A percentile compares a stretch with the other conserved stretches of the same genome.
phyloP scores from a whole-genome alignment of 2,888 invertebrate genomes.

The Sarcophaga variegata region DNA sequence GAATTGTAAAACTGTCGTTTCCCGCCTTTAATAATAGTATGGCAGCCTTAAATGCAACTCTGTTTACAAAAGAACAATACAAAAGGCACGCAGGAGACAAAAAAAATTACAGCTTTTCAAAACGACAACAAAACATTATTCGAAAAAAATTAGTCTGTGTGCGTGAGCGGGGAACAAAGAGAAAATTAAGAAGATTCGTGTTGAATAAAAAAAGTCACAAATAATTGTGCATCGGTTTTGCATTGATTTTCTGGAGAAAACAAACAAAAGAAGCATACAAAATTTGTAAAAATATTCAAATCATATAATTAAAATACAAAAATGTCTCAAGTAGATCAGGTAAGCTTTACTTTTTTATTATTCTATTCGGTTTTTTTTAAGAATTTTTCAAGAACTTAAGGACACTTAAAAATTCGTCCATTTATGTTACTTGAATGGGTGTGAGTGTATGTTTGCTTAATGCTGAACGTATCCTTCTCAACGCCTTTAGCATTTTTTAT shows the following conservation, averaged over 20 bases:
- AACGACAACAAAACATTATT: slow-evolving; percentile 43
- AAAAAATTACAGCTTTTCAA: slow-evolving; percentile 5
- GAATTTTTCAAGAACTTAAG: background rate
- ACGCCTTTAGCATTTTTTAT: slow-evolving; percentile 16
- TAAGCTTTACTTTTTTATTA: slow-evolving; percentile 60
- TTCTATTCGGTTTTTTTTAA: background rate
- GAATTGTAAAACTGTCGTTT: background rate
- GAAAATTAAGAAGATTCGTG: background rate
- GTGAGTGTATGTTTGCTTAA: slow-evolving; percentile 20
- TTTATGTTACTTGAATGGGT: slow-evolving; percentile 3
- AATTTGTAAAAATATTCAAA: background rate
- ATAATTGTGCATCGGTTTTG: slow-evolving; percentile 59
- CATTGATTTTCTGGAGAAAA: slow-evolving; percentile 55
- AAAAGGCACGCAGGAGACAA: slow-evolving; percentile 17
- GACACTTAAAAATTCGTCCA: slow-evolving; percentile 20
- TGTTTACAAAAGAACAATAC: slow-evolving; percentile 3
- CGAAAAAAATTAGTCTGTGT: background rate
- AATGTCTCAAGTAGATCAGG: slow-evolving; percentile 75
- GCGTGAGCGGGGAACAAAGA: slow-evolving; percentile 15
- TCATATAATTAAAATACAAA: slow-evolving; percentile 32
- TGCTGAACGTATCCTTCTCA: slow-evolving; percentile 16
- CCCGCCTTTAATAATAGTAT: background rate
- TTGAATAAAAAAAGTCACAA: slow-evolving; percentile 32
- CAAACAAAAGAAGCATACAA: background rate
- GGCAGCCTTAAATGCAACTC: slow-evolving; percentile 53